Base-by-base conservation (phyloP, 2,888 invertebrate genomes). In the Limenitis camilla region DNA sequence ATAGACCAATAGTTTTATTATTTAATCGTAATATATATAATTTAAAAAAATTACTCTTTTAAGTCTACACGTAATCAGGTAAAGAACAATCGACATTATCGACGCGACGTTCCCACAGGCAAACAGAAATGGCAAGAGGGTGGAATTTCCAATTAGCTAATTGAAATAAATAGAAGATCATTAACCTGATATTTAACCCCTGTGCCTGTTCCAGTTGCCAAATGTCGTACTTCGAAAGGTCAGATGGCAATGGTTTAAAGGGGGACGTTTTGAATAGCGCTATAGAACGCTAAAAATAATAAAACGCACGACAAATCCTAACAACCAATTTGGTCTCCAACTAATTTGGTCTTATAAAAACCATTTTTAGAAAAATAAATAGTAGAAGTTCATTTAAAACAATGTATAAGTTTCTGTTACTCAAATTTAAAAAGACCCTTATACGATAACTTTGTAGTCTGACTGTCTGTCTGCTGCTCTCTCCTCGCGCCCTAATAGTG, bases 181-280 rank as follows among this genome's bases (percentile, higher is more conserved):
- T 56, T 60, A 51, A 58, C 59, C 56, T 58, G 56, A 55, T 56
- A 56, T 55, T 48, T 54, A 44, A 52, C 56, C 60, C 55, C 52
- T 28, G 51, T 46, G 59, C 55, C 52, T 28, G 51, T 46, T 39
- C 49, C 36, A 39, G 48, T 49, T 50, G 54, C 59, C 60, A 60
- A 59, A 59, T 59, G 56, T 58, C 54, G 51, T 42, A 36, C 47
- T 49, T 40, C 49, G 40, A 55, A 57, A 57, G 52, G 57, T 57
- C 57, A 55, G 47, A 55, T 28, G 49, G 40, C 41, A 45, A 49
- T 55, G 42, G 44, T 46, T 39, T 52, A 42, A 44, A 55, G 52
- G 55, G 55, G 54, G 49, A 46, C 36, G 40, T 31, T 53, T 48
- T 32, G 46, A 56, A 53, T 36, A 42, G 29, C 40, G 43, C 44